Base-by-base conservation (phyloP, 1,140 invertebrate genomes). In the Drosophila pandora region DNA sequence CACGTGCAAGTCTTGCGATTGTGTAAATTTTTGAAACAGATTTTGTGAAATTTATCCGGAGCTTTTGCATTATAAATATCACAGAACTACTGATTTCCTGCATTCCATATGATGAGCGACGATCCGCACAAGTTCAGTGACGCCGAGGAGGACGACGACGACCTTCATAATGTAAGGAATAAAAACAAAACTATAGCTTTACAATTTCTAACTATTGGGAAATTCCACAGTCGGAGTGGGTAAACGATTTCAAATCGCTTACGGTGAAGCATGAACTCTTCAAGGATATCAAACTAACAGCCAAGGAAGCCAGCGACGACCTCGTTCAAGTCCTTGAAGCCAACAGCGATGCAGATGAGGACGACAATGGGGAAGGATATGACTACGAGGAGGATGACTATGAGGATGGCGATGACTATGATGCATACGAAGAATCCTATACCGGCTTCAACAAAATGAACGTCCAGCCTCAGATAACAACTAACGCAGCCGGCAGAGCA, bases 381-480 rank as follows among this genome's bases (percentile, higher is more conserved):
- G 34, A 68, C 37, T 63, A 73, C 12, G 56, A 74, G 47, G 81
- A 90, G 30, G 75, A 85, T 7, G 75, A 90, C 28, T 81, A 79
- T n/a, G 77, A 90, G 12, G 68, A 78, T 2, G 64, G 85, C 34
- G 78, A 90, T 61, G 83, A 88, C 10, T 85, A 92, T 39, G 84
- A 85, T 75, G 83, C 91, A 7, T 90, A 92, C 45, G 87, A 92
- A 39, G 82, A 90, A 47, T 58, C 89, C 1, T 83, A 91, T 79
- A 60, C 91, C 55, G 91, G 90, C 73, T 81, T 65, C 22, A 70
- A 91, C 82, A 80, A 90, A 73, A 74, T 81, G 3, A 84, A 80
- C 7, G 85, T 63, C 8, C 90, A 91, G 22, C 48, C 83, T 0
- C 83, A 88, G 52, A 32, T 88, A 0, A 88, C 83, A 25, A 49